A percentile compares a stretch with the other conserved stretches of the same genome.
phyloP scores from a whole-genome alignment of 2,113 vertebrate species.

The Cardinalis cardinalis region DNA sequence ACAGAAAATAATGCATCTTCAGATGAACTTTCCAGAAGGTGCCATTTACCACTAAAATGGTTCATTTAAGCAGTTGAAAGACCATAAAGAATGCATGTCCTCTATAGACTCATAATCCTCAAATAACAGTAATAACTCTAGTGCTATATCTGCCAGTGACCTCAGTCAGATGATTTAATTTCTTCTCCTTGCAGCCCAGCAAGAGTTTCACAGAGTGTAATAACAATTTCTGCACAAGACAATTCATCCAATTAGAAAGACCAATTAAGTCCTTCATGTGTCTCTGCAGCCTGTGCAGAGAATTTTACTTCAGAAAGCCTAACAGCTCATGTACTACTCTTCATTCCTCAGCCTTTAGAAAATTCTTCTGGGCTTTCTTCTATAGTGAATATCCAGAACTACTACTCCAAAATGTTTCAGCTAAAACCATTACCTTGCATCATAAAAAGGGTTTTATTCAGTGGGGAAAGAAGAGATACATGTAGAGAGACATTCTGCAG shows the following conservation, averaged over 20 bases:
- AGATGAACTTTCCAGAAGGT: constrained; percentile 52
- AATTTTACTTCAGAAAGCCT: constrained; percentile 35
- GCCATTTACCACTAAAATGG: constrained; percentile 60
- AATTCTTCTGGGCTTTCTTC: constrained; percentile 10
- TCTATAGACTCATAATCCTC: constrained; percentile 45
- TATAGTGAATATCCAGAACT: neutral
- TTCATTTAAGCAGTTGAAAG: constrained; percentile 63
- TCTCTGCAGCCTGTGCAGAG: neutral
- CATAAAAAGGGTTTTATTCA: neutral
- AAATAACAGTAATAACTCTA: constrained; percentile 70
- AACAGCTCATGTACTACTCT: neutral
- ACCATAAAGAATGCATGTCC: constrained; percentile 55
- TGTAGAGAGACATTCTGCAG: neutral
- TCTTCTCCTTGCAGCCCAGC: constrained; percentile 39
- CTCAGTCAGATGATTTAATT: constrained; percentile 66
- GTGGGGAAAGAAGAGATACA: neutral
- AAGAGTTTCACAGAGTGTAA: constrained; percentile 53
- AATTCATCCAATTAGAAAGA: constrained; percentile 60
- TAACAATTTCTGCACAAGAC: constrained; percentile 65
- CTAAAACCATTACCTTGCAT: neutral
- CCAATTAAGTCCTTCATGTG: constrained; percentile 27
- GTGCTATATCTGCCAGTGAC: constrained; percentile 65
- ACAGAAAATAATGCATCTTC: constrained; percentile 28
- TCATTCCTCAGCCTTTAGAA: neutral
- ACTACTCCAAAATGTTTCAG: neutral